phyloP scores from a whole-genome alignment of 1,140 invertebrate genomes.

The Nomia melanderi region DNA sequence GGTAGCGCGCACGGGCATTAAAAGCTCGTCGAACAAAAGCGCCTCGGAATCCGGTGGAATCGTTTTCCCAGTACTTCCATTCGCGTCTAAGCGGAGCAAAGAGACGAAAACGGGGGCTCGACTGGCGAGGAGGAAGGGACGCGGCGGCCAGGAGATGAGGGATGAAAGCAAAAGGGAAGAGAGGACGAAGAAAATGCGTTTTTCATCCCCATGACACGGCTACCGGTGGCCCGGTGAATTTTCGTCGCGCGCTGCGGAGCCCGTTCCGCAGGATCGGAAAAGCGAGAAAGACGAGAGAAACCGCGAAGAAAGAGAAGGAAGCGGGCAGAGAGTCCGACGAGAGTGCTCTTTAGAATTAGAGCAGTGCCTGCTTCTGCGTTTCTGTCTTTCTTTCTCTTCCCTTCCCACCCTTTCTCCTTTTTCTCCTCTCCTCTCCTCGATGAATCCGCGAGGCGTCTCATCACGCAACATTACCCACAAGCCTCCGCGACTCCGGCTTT shows the following conservation, averaged over 20 bases:
- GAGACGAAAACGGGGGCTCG: neutral
- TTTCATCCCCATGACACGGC: conserved; percentile 63
- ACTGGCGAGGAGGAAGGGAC: conserved; percentile 2
- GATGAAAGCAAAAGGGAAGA: conserved; percentile 20
- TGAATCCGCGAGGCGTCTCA: conserved; percentile 79
- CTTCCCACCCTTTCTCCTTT: conserved; percentile 45
- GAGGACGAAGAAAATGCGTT: conserved; percentile 58
- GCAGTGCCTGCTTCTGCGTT: conserved; percentile 65
- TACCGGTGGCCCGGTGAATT: conserved; percentile 52
- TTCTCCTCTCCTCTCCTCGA: conserved; percentile 70
- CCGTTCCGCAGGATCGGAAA: conserved; percentile 50
- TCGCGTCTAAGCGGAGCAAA: conserved; percentile 21
- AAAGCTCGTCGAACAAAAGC: conserved; percentile 44
- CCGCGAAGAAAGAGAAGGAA: conserved; percentile 47
- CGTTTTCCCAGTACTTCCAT: conserved; percentile 24
- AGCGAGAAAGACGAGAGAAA: conserved; percentile 60
- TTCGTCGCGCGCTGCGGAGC: conserved; percentile 53
- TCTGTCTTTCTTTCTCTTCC: conserved; percentile 39
- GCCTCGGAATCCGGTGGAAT: conserved; percentile 37
- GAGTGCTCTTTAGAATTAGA: conserved; percentile 76
- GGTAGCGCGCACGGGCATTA: conserved; percentile 28
- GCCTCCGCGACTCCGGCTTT: conserved; percentile 58
- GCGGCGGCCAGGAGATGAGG: neutral
- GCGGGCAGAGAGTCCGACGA: conserved; percentile 57
- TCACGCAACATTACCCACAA: conserved; percentile 79